These are phyloP conservation scores for Subacronicta megacephala DNA, from an alignment of 2,888 invertebrate species.

Conservation along the genomic window DNA sequence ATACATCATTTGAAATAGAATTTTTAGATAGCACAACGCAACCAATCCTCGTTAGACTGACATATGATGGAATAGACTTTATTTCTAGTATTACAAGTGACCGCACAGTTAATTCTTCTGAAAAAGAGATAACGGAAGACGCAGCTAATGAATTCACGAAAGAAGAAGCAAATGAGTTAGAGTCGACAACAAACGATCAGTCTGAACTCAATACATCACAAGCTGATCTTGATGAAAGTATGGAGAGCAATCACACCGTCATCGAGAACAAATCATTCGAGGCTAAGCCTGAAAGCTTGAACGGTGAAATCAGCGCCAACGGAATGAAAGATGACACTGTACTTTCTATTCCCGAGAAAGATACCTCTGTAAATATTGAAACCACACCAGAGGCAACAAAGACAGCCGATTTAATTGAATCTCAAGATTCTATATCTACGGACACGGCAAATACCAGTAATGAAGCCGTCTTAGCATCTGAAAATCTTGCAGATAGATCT, in stretches of 20 bases:
- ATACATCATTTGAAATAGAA: constrained; percentile 89
- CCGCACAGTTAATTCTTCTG: constrained; percentile 9
- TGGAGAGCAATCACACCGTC: constrained; percentile 79
- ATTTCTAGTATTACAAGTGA: constrained; percentile 58
- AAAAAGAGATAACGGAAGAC: constrained; percentile 24
- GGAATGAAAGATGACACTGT: constrained; percentile 45
- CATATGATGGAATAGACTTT: constrained; percentile 86
- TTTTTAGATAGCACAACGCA: constrained; percentile 90
- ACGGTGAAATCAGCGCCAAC: constrained; percentile 43
- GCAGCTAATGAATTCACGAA: constrained; percentile 10
- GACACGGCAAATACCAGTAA: constrained; percentile 70
- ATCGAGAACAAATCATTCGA: constrained; percentile 79
- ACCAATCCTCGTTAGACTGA: constrained; percentile 90
- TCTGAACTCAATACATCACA: constrained; percentile 62
- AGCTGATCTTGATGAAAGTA: constrained; percentile 78
- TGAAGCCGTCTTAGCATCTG: constrained; percentile 15
- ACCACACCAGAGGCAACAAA: constrained; percentile 65
- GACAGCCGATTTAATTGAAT: constrained; percentile 67
- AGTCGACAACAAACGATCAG: constrained; percentile 34
- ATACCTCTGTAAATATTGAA: constrained; percentile 61
- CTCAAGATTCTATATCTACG: constrained; percentile 70
- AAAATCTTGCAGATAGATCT: constrained; percentile 13
- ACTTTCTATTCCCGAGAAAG: constrained; percentile 58
- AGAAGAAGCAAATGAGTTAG: constrained; percentile 24
- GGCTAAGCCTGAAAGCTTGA: constrained; percentile 58